Base-by-base conservation (phyloP, 1,140 invertebrate genomes). In the Bombus picipes region DNA sequence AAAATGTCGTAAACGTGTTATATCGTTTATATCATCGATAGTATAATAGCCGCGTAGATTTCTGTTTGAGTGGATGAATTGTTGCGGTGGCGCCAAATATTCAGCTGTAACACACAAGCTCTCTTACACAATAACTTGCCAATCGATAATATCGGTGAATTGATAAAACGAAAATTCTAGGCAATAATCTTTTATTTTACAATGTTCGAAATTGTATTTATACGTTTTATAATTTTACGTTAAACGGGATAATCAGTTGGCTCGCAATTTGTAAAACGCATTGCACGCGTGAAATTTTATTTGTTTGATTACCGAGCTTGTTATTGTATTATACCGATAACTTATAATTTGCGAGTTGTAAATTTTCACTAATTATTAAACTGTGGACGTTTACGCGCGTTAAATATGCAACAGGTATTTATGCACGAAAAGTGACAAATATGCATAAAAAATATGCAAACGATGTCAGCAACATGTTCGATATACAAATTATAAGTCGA, bases 41-140 rank as follows among this genome's bases (percentile, higher is more conserved):
- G 47, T 8, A 53, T 53, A 53, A 53, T 22, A 53, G 18, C 1
- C 47, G 47, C 18, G 47, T 22, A 53, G 18, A 53, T 53, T 53
- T 53, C 47, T 22, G 9, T 28, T 75, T 13, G 5, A 32, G 32
- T 10, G n/a, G 18, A 47, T n/a, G 71, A 73, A 28, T 73, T 10
- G 41, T 73, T 43, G 71, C 71, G 28, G 39, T n/a, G n/a, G 39
- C 28, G n/a, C 71, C n/a, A 43, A 73, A 43, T 73, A 73, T 41
- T 1, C 41, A 9, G 28, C 25, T 15, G 13, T 32, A 32, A 9
- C 12, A 59, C 28, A n/a, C 34, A 34, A 34, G 18, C 59, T 62
- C 59, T 62, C 12, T 8, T n/a, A 3, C 28, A 12, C 57, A 22
- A 12, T 28, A 12, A n/a, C 22, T 62, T 13, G 28, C 3, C 25